Conservation (phyloP, 1,140 invertebrate species). For the Oreohelix idahoensis region DNA sequence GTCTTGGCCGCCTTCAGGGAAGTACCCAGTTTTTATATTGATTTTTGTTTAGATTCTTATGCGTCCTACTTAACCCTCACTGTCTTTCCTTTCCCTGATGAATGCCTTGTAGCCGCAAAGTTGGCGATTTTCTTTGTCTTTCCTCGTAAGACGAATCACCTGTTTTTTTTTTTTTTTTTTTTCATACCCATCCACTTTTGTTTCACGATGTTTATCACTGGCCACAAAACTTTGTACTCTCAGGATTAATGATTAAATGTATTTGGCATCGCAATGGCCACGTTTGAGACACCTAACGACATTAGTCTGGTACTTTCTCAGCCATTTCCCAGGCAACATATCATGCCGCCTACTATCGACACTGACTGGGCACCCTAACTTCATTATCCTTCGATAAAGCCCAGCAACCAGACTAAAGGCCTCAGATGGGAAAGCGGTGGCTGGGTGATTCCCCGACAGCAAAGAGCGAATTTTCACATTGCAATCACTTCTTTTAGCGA, state of each 20-base stretch:
- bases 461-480: not conserved
- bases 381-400: conserved; percentile 20
- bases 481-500: conserved; percentile 2
- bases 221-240: not conserved
- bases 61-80: too few relatives aligned
- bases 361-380: conserved; percentile 2
- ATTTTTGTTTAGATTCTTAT: too few relatives aligned
- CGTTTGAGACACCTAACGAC: conserved; percentile 8
- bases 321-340: conserved; percentile 7
- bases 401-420: not conserved
- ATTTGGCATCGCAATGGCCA: not conserved
- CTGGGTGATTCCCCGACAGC: too few relatives aligned
- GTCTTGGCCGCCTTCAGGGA: too few relatives aligned
- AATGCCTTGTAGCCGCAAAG: too few relatives aligned
- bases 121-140: too few relatives aligned
- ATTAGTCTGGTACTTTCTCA: conserved; percentile 9
- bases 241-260: not conserved
- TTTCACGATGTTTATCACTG: not conserved
- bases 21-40: too few relatives aligned
- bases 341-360: not conserved
- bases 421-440: too few relatives aligned
- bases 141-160: too few relatives aligned
- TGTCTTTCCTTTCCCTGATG: too few relatives aligned
- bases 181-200: too few relatives aligned
- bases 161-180: too few relatives aligned